Conservation (phyloP, 2,797 vertebrate genomes). For the Enteromius unitaeniatus region DNA sequence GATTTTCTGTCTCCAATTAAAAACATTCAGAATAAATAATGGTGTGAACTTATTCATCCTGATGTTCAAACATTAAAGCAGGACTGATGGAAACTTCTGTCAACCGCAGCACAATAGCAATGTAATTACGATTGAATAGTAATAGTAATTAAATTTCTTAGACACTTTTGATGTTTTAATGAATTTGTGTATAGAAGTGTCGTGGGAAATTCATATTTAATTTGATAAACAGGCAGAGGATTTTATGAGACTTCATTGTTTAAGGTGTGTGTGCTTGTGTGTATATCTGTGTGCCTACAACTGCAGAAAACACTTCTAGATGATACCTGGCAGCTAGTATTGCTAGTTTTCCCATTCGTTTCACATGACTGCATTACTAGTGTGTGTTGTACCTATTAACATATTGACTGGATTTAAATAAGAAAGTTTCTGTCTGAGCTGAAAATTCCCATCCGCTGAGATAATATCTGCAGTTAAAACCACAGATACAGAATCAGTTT, state of each 20-base stretch:
- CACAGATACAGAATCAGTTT: slow-evolving; percentile 26
- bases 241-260: slow-evolving; percentile 21
- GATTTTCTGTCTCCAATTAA: slow-evolving; percentile 56
- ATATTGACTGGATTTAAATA: slow-evolving; percentile 30
- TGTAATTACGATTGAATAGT: slow-evolving; percentile 53
- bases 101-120: slow-evolving; percentile 45
- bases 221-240: slow-evolving; percentile 40
- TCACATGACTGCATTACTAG: neutral
- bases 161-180: slow-evolving; percentile 58
- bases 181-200: slow-evolving; percentile 47
- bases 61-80: slow-evolving; percentile 44
- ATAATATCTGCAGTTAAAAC: slow-evolving; percentile 7
- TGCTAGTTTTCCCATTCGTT: neutral
- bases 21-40: slow-evolving; percentile 47
- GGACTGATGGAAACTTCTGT: slow-evolving; percentile 41
- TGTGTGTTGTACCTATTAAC: neutral
- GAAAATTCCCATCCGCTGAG: neutral
- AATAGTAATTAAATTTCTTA: slow-evolving; percentile 44
- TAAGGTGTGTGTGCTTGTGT: neutral
- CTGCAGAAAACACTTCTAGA: neutral
- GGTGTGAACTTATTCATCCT: slow-evolving; percentile 23
- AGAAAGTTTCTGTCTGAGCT: neutral
- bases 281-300: neutral
- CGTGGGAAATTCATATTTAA: slow-evolving; percentile 30
- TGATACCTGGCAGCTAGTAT: neutral